Base-by-base conservation (phyloP, 2,888 invertebrate species). In the Netelia melanura region DNA sequence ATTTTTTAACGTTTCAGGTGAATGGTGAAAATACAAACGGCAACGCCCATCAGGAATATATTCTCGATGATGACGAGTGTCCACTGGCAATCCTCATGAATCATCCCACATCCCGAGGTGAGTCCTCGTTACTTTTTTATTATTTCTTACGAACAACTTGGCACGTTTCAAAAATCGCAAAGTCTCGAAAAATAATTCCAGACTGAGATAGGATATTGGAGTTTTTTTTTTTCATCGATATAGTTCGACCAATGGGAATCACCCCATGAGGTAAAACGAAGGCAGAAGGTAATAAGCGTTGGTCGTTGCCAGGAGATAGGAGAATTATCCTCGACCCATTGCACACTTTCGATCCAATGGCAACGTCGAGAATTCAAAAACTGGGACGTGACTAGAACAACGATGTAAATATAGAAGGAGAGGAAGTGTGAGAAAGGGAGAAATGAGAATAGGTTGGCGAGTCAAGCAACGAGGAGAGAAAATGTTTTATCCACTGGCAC, bases 61-160 rank as follows among this genome's bases (percentile, higher is more conserved):
- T 99, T 89, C 95, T 99, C 88, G 98, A 99, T 93, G 99, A 99
- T 93, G 98, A 99, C 94, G 99, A 99, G 94, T 99, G 99, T 94
- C 99, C 99, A 62, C 95, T 99, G 87, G 98, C 98, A 72, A 98
- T 98, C 92, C 95, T 98, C 86, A 97, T 98, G 97, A 98, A 98
- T 94, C 97, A 98, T 94, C 97, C 97, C 86, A 96, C 96, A 88
- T 97, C 97, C 74, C 95, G 96, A 94, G 98, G 98, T 98, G 94
- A 97, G 97, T 96, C 89, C 75, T 72, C 68, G 62, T 54, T 44
- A 44, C 67, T 21, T 9, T 9, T 64, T 68, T 58, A 17, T 44
- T n/a, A 14, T 10, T 48, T 43, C 48, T 70, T n/a, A 21, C 43
- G 23, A 6, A 10, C 3, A 44, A 76, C 17, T 3, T 25, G 3